phyloP scores from a whole-genome alignment of 2,113 vertebrate genomes.

The Theristicus caerulescens region DNA sequence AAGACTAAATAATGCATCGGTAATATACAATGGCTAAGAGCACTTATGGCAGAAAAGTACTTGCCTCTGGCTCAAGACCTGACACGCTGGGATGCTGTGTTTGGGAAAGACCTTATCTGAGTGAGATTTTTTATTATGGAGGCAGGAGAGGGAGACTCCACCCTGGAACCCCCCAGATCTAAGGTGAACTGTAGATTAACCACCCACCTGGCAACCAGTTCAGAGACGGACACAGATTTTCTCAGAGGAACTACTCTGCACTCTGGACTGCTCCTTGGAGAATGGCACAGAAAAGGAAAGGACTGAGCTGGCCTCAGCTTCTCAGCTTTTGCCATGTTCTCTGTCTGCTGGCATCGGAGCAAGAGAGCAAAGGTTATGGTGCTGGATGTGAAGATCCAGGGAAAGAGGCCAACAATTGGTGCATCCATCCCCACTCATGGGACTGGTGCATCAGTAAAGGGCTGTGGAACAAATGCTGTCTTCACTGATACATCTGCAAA shows the following conservation, averaged over 20 bases:
- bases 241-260: constrained; percentile 19
- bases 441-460: background rate
- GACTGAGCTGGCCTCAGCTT: constrained; percentile 72
- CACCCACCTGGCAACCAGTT: constrained; percentile 81
- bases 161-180: background rate
- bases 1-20: background rate
- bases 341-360: background rate
- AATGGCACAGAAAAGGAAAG: constrained; percentile 61
- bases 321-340: constrained; percentile 63
- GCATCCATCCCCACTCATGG: background rate
- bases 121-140: background rate
- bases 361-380: background rate
- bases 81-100: background rate
- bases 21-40: background rate
- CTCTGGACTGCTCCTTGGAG: constrained; percentile 43
- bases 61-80: background rate
- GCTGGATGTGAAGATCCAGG: background rate
- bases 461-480: background rate
- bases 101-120: background rate
- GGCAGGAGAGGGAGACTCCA: background rate
- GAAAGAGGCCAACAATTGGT: background rate
- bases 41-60: background rate
- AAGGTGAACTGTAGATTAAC: background rate
- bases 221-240: constrained; percentile 80
- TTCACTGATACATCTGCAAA: background rate